Evolutionary conservation across 1,140 invertebrate species (phyloP).

Genomic region (Pristionchus pacificus): DNA sequence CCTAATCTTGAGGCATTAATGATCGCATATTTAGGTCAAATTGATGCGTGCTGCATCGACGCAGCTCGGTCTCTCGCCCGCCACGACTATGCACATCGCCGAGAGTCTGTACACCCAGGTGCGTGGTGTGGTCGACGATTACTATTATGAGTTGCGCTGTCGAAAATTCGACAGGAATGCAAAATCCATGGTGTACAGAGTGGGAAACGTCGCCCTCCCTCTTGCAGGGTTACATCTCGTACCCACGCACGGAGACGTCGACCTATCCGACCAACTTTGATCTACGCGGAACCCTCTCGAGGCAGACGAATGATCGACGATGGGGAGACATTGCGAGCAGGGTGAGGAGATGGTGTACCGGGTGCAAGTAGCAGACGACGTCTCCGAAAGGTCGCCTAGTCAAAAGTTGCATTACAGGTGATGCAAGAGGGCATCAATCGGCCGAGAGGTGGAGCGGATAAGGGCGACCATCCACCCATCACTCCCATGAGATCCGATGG

Average conservation of each 20-base stretch:
- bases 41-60: slow-evolving; percentile 87
- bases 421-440: slow-evolving; percentile 39
- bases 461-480: slow-evolving; percentile 97
- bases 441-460: slow-evolving; percentile 73
- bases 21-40: slow-evolving; percentile 72
- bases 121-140: too few relatives aligned
- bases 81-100: slow-evolving; percentile 48
- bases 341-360: slow-evolving; percentile 21
- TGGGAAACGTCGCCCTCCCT: too few relatives aligned
- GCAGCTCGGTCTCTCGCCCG: slow-evolving; percentile 72
- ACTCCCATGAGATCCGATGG: slow-evolving; percentile 79
- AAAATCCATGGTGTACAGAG: too few relatives aligned
- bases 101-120: slow-evolving; percentile 68
- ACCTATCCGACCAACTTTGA: slow-evolving; percentile 93
- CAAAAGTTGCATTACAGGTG: slow-evolving; percentile 35
- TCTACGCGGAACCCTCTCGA: slow-evolving; percentile 60
- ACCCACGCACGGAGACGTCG: slow-evolving; percentile 92
- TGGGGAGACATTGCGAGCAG: slow-evolving; percentile 40
- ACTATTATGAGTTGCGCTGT: too few relatives aligned
- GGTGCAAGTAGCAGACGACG: not conserved
- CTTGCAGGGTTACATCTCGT: slow-evolving; percentile 80
- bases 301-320: slow-evolving; percentile 35
- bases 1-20: too few relatives aligned
- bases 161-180: too few relatives aligned
- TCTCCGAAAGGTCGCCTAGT: too few relatives aligned